Percentiles rank a stretch among this genome's conserved stretches.
phyloP scores from a whole-genome alignment of 2,888 invertebrate species.

The Anarsia innoxiella region DNA sequence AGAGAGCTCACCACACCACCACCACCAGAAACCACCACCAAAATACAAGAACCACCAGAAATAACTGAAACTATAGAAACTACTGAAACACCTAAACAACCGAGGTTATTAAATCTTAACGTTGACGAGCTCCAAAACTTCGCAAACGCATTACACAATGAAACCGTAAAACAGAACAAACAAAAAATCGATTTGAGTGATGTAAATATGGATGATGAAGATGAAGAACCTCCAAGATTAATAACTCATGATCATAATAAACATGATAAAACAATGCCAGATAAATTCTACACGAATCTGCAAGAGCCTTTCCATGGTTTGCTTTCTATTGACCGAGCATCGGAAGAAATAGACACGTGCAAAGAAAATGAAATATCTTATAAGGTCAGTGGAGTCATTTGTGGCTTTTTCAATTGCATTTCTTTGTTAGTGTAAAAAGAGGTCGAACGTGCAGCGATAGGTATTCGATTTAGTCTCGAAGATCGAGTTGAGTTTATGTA shows the following conservation, averaged over 20 bases:
- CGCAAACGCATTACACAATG: constrained; percentile 58
- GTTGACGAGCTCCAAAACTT: constrained; percentile 64
- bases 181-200: constrained; percentile 80
- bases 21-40: constrained; percentile 13
- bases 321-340: constrained; percentile 35
- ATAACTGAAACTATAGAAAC: constrained; percentile 13
- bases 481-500: too few relatives aligned
- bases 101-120: constrained; percentile 52
- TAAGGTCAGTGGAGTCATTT: constrained; percentile 49
- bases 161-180: constrained; percentile 44
- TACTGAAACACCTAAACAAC: constrained; percentile 22
- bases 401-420: constrained; percentile 3
- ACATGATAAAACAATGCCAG: constrained; percentile 34
- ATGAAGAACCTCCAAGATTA: constrained; percentile 47
- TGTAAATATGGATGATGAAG: constrained; percentile 82
- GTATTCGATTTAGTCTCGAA: too few relatives aligned
- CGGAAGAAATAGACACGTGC: constrained; percentile 27
- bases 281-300: constrained; percentile 57
- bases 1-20: constrained; percentile 13
- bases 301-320: constrained; percentile 56
- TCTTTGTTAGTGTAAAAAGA: too few relatives aligned
- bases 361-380: constrained; percentile 63
- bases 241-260: constrained; percentile 31
- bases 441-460: too few relatives aligned
- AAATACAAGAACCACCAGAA: constrained; percentile 26